Percentiles rank a stretch among this genome's conserved stretches.
phyloP scores from a whole-genome alignment of 2,888 invertebrate genomes.

The Mechanitis messenoides region DNA sequence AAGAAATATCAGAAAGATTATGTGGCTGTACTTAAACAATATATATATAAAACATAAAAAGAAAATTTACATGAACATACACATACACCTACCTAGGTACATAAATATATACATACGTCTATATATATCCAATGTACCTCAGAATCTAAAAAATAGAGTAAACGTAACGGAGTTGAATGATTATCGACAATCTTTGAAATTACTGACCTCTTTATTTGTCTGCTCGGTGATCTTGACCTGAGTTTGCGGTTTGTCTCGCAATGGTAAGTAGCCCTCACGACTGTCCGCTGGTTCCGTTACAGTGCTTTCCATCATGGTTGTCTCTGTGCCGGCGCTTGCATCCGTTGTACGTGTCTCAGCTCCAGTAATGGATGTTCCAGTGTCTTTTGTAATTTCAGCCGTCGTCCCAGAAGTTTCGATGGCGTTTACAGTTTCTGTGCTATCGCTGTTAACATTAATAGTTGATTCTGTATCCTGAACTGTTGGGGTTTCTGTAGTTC shows the following conservation, averaged over 20 bases:
- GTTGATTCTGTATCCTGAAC: slow-evolving; percentile 68
- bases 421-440: slow-evolving; percentile 68
- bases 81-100: too few species aligned
- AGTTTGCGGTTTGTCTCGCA: slow-evolving; percentile 69
- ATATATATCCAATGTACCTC: too few species aligned
- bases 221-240: slow-evolving; percentile 74
- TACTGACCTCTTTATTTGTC: slow-evolving; percentile 76
- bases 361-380: slow-evolving; percentile 53
- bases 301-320: slow-evolving; percentile 57
- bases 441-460: slow-evolving; percentile 65
- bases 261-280: slow-evolving; percentile 69
- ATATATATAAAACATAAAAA: too few species aligned
- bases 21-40: too few species aligned
- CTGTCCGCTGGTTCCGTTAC: slow-evolving; percentile 63
- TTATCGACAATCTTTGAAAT: slow-evolving; percentile 47
- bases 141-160: slow-evolving; percentile 38
- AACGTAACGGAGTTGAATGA: slow-evolving; percentile 60
- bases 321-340: slow-evolving; percentile 57
- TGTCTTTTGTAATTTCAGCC: slow-evolving; percentile 49
- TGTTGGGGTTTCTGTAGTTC: slow-evolving; percentile 60
- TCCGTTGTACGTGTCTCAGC: slow-evolving; percentile 58
- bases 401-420: slow-evolving; percentile 57
- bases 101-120: too few species aligned
- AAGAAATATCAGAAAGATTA: too few species aligned
- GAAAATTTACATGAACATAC: too few species aligned